Conservation (phyloP, 2,888 invertebrate species). For the Oscheius myriophilus region DNA sequence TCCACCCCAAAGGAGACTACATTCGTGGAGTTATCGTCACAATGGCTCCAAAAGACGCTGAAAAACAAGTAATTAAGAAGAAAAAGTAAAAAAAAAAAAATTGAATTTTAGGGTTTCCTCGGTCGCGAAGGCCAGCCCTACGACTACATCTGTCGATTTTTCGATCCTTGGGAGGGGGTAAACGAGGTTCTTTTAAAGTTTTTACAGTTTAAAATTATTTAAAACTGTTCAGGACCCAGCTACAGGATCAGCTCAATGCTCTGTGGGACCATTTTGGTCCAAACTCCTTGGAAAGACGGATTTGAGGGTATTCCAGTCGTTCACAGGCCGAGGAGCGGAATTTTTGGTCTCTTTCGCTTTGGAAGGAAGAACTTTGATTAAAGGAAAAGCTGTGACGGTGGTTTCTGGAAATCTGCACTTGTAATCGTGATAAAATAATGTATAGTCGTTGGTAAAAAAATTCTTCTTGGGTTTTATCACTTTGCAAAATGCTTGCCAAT, state of each 20-base stretch:
- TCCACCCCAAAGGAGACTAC: constrained; percentile 61
- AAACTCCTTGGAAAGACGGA: constrained; percentile 39
- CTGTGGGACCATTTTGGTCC: constrained; percentile 58
- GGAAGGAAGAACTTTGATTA: constrained; percentile 6
- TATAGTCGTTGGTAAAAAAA: no score
- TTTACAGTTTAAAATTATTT: not conserved
- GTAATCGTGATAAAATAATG: not conserved
- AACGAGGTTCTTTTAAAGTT: constrained; percentile 59
- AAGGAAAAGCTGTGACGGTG: constrained; percentile 19
- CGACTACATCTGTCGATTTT: constrained; percentile 73
- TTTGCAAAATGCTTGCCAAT: no score
- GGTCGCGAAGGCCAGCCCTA: constrained; percentile 45
- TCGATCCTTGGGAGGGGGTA: constrained; percentile 73
- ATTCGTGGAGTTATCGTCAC: constrained; percentile 59
- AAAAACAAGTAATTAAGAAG: not conserved
- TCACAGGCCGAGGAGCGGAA: constrained; percentile 47
- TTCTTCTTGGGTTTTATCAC: no score
- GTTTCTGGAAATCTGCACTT: constrained; percentile 3
- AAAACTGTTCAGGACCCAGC: constrained; percentile 70
- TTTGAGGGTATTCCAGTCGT: constrained; percentile 48
- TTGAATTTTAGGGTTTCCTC: constrained; percentile 51
- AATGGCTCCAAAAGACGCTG: constrained; percentile 48
- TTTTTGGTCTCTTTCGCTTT: constrained; percentile 29
- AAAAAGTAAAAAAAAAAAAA: no score
- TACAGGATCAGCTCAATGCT: constrained; percentile 68